Evolutionary conservation across 2,113 vertebrate species (phyloP).

Genomic region (Terrapene triunguis): DNA sequence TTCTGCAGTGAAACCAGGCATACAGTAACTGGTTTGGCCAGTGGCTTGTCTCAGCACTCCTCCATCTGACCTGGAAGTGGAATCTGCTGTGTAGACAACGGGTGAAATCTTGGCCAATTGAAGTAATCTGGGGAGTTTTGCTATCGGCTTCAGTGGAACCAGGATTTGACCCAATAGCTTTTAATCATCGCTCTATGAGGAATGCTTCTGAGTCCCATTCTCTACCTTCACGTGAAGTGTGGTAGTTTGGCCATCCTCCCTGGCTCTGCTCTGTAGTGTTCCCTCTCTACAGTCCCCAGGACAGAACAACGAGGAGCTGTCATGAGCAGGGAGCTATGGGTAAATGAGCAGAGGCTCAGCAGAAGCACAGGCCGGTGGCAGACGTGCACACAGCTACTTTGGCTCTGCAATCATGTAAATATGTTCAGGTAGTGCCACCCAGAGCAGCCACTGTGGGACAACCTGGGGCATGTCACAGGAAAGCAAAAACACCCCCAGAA

Average conservation of each 20-base stretch:
- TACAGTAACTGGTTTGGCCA: background rate
- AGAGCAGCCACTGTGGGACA: background rate
- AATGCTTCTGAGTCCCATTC: background rate
- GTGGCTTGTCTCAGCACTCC: background rate
- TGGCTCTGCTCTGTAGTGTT: background rate
- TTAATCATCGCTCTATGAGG: background rate
- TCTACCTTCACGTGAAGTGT: background rate
- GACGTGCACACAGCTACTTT: background rate
- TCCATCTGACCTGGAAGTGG: background rate
- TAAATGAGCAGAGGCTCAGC: background rate
- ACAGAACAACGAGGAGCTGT: background rate
- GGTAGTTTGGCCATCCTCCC: background rate
- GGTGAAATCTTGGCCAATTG: too few species aligned
- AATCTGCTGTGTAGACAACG: background rate
- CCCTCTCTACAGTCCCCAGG: too few species aligned
- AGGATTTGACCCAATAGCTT: background rate
- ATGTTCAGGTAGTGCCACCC: background rate
- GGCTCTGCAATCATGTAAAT: accelerated
- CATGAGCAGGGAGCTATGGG: background rate
- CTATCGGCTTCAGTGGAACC: background rate
- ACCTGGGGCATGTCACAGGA: background rate
- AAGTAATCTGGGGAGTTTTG: background rate
- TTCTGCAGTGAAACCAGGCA: too few species aligned
- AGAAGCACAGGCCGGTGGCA: background rate
- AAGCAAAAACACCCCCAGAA: background rate